Evolutionary conservation across 1,140 invertebrate species (phyloP).

Genomic region (Calosoma granatense): DNA sequence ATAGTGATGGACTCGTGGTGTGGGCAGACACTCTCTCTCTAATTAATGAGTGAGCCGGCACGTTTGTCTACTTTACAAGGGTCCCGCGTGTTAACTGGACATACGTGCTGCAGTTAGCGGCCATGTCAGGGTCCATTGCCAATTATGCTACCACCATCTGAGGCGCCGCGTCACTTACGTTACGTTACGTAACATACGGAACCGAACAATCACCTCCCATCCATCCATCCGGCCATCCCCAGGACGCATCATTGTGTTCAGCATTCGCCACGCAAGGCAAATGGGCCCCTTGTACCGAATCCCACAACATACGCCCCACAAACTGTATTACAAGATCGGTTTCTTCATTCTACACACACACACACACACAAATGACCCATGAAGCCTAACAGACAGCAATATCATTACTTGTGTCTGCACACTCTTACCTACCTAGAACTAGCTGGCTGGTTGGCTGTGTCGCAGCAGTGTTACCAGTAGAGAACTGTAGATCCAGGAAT

Average conservation of each 20-base stretch:
- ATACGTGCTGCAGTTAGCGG: neutral
- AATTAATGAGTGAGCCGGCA: neutral
- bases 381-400: too few relatives aligned
- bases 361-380: too few relatives aligned
- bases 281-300: neutral
- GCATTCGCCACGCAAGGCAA: neutral
- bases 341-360: too few relatives aligned
- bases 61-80: neutral
- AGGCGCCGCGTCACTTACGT: neutral
- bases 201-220: neutral
- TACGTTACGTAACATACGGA: too few relatives aligned
- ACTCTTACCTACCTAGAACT: too few relatives aligned
- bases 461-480: too few relatives aligned
- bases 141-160: neutral
- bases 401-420: too few relatives aligned
- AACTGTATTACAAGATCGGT: too few relatives aligned
- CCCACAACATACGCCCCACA: too few relatives aligned
- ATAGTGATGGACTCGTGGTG: neutral
- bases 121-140: neutral
- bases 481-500: too few relatives aligned
- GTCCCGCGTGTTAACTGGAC: neutral
- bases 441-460: too few relatives aligned
- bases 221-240: too few relatives aligned
- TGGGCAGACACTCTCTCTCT: neutral
- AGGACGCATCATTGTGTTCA: neutral